phyloP scores from a whole-genome alignment of 2,888 invertebrate genomes.

The Oithona nana region DNA sequence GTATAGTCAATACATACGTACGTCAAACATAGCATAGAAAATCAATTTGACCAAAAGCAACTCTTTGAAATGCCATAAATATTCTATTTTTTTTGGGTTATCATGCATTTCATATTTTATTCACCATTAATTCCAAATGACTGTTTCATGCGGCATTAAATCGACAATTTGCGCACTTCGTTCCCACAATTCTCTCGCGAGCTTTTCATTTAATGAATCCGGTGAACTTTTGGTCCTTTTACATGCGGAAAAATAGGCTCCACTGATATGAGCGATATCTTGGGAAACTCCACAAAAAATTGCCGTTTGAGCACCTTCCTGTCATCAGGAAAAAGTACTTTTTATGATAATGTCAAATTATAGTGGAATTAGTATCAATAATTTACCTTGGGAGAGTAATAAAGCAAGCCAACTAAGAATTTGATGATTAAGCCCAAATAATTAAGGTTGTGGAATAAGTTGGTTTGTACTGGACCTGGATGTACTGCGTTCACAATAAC shows the following conservation, averaged over 20 bases:
- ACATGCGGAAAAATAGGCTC: neutral
- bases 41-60: too few species aligned
- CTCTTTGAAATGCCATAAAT: too few species aligned
- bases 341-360: neutral
- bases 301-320: slow-evolving; percentile 4
- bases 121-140: neutral
- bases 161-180: neutral
- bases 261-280: neutral
- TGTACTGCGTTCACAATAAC: slow-evolving; percentile 1
- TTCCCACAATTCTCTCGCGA: neutral
- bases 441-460: neutral
- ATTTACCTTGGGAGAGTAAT: neutral
- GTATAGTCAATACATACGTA: too few species aligned
- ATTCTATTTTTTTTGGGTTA: too few species aligned
- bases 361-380: neutral
- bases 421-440: neutral
- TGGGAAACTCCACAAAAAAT: neutral
- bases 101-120: too few species aligned
- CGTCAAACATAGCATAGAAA: too few species aligned
- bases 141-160: neutral
- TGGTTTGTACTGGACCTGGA: neutral
- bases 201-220: neutral
- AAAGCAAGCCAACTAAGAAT: neutral
- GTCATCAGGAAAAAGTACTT: neutral
- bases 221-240: neutral